phyloP scores from a whole-genome alignment of 2,797 vertebrate genomes.

The Crenuchus spilurus region DNA sequence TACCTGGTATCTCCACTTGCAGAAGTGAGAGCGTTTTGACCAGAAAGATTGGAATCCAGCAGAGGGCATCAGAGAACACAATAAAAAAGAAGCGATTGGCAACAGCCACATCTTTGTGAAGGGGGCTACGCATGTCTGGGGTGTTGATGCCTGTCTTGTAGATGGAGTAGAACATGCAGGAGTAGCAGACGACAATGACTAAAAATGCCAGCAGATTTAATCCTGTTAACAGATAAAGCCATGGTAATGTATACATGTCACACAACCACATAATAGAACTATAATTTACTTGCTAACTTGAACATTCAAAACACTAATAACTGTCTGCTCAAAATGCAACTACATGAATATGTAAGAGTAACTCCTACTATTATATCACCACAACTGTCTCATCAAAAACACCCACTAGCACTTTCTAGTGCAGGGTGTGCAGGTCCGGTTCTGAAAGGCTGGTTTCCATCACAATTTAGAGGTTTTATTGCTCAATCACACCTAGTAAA shows the following conservation, averaged over 20 bases:
- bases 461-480: no score
- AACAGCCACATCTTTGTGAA: conserved; percentile 76
- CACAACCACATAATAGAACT: not conserved
- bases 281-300: not conserved
- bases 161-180: conserved; percentile 84
- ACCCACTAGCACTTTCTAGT: no score
- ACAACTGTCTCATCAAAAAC: no score
- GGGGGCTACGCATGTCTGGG: conserved; percentile 73
- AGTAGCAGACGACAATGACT: conserved; percentile 76
- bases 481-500: no score
- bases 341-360: no score
- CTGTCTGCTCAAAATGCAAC: no score
- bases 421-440: no score
- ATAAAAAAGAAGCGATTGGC: conserved; percentile 84
- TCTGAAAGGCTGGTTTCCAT: no score
- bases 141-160: conserved; percentile 80
- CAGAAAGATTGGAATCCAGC: conserved; percentile 87
- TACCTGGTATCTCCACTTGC: conserved; percentile 81
- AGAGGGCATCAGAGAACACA: conserved; percentile 91
- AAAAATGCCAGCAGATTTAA: conserved; percentile 82
- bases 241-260: not conserved
- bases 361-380: no score
- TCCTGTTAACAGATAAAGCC: conserved; percentile 64
- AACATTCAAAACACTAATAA: not conserved
- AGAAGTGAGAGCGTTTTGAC: conserved; percentile 80